Evolutionary conservation across 2,113 vertebrate genomes (phyloP), one percentile per base, ranked within the genome.

Genomic region (Bubalus kerabau): DNA sequence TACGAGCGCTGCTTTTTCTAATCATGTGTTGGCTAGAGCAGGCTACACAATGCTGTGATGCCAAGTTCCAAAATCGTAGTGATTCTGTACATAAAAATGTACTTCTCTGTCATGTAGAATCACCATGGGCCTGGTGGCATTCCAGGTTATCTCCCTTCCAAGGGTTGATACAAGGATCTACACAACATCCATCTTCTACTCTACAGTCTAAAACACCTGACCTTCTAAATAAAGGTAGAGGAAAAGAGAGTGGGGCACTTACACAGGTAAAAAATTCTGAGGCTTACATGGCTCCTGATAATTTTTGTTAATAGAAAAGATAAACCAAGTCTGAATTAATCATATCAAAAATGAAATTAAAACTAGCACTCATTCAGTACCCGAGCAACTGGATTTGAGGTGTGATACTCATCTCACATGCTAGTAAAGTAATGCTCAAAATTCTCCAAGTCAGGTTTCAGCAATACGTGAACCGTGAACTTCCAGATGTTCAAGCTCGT

Each of bases 221-320:
- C 54, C 11, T 91, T 23, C 32, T 67, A 60, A 89, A 78, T 62
- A 4, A 40, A 80, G 4, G 54, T 4, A 23, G 6, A 62, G 2
- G 24, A 59, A 91, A 43, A 71, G 14, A 57, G 7, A 50, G 4
- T 19, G 11, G 60, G 13, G 36, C 17, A 26, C 9, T 64, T 9
- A 32, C 23, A 74, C 1, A 10, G 0, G 74, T 90, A 78, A 95
- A 74, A 97, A 64, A 95, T 1, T 59, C 36, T 96, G 81, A 97
- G 96, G 32, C 71, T 43, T 76, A 43, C 0, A 0, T 43, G 36
- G 40, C 71, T 76, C 40, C 71, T 76, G 71, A 43, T 43, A 26
- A 40, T 76, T 43, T 88, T 90, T 67, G 56, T 13, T 28, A 12
- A 17, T n/a, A 74, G 12, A 88, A 6, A 88, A 80, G 78, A 60